Conservation (phyloP, 2,797 vertebrate species). For the Diceros bicornis region DNA sequence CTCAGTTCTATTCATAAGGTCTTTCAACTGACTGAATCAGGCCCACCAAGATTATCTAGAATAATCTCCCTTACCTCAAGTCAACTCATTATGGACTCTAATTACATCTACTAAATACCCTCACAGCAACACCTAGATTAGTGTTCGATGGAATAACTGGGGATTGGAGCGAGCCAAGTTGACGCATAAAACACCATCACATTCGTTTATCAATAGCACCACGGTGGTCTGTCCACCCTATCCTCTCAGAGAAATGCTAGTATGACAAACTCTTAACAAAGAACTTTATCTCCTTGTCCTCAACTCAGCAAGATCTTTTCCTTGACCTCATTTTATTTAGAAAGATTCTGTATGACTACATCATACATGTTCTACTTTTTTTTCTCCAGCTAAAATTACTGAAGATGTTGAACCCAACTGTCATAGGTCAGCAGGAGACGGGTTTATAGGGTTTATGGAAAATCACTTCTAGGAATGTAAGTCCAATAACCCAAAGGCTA, state of each 20-base stretch:
- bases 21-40: not conserved
- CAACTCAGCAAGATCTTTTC: not conserved
- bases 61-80: not conserved
- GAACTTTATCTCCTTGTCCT: not conserved
- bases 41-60: not conserved
- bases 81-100: slow-evolving; percentile 53
- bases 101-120: not conserved
- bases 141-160: not conserved
- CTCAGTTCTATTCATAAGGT: not conserved
- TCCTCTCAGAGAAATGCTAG: not conserved
- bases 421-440: not conserved
- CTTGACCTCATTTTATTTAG: not conserved
- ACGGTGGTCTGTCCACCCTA: not conserved
- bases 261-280: not conserved
- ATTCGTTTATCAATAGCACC: not conserved
- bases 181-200: not conserved
- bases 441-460: not conserved
- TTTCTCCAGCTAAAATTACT: slow-evolving; percentile 40
- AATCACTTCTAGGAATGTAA: not conserved
- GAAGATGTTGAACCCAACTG: not conserved
- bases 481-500: not conserved
- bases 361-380: not conserved
- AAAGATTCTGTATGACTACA: not conserved
- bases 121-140: not conserved
- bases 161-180: not conserved